These are phyloP conservation scores for Oligia latruncula DNA, from an alignment of 2,888 invertebrate species.

Conservation along the genomic window DNA sequence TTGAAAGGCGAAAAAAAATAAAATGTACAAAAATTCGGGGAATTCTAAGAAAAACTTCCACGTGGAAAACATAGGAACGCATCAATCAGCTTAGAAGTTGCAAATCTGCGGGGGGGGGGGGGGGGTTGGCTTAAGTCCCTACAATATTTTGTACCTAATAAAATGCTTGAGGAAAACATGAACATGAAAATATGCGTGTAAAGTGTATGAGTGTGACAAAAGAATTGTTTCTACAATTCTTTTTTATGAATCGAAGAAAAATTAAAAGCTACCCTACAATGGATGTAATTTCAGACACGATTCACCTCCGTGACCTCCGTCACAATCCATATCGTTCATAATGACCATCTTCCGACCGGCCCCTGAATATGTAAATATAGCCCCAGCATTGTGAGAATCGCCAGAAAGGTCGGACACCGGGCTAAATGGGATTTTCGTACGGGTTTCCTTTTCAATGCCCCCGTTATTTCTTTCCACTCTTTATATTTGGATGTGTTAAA, in stretches of 20 bases:
- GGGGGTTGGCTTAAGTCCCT: background rate
- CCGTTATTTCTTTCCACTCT: slow-evolving; percentile 65
- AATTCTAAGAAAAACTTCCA: slow-evolving; percentile 39
- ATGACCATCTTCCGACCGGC: slow-evolving; percentile 82
- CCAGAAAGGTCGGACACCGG: slow-evolving; percentile 82
- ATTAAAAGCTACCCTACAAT: slow-evolving; percentile 65
- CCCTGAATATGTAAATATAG: slow-evolving; percentile 81
- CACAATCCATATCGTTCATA: slow-evolving; percentile 77
- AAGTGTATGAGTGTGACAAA: background rate
- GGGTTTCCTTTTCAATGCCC: slow-evolving; percentile 79
- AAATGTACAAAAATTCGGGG: slow-evolving; percentile 15
- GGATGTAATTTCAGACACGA: slow-evolving; percentile 78
- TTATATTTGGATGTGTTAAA: slow-evolving; percentile 85
- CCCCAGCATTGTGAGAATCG: slow-evolving; percentile 73
- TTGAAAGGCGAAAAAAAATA: slow-evolving; percentile 37
- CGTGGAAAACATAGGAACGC: slow-evolving; percentile 50
- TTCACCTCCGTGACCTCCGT: slow-evolving; percentile 74
- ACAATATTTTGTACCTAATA: background rate
- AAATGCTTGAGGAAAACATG: background rate
- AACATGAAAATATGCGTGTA: background rate
- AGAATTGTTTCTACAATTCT: slow-evolving; percentile 13
- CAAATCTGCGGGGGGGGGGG: slow-evolving; percentile 8
- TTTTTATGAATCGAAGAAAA: slow-evolving; percentile 39
- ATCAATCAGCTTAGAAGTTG: slow-evolving; percentile 41
- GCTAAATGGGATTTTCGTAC: slow-evolving; percentile 83